A percentile compares a stretch with the other conserved stretches of the same genome.
Conservation (phyloP, 2,888 invertebrate genomes). For the Cryptocephalus moraei region DNA sequence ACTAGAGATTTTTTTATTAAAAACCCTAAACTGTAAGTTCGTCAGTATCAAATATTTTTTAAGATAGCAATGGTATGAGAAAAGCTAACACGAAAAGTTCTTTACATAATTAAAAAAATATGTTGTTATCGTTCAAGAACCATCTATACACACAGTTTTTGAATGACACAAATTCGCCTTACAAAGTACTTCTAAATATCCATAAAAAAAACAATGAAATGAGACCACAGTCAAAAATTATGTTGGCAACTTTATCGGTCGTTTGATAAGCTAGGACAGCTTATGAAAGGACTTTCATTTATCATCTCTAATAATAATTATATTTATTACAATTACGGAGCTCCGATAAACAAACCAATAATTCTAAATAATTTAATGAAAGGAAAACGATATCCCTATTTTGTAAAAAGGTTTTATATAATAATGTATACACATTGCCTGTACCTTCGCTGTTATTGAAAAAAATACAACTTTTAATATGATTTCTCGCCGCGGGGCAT, state of each 20-base stretch:
- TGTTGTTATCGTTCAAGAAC: constrained; percentile 11
- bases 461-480: constrained; percentile 35
- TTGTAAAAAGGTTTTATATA: constrained; percentile 22
- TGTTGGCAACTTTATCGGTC: constrained; percentile 19
- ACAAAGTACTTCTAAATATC: constrained; percentile 27
- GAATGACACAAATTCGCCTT: constrained; percentile 2
- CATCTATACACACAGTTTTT: constrained; percentile 8
- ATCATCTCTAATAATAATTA: no score
- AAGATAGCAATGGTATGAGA: constrained; percentile 35
- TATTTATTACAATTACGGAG: not conserved
- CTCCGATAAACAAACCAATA: constrained; percentile 15
- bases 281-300: no score
- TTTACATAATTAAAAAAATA: constrained; percentile 19
- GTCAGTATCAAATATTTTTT: constrained; percentile 51
- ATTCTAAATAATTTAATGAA: constrained; percentile 21
- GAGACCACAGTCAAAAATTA: constrained; percentile 33
- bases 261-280: no score
- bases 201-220: constrained; percentile 28
- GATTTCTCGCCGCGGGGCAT: constrained; percentile 36
- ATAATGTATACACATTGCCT: constrained; percentile 35
- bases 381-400: constrained; percentile 25
- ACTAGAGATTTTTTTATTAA: constrained; percentile 55
- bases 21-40: constrained; percentile 44
- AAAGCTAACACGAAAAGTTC: constrained; percentile 50
- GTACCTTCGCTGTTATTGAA: constrained; percentile 37